Base-by-base conservation (phyloP, 2,888 invertebrate species). In the Mesochorus sp. region DNA sequence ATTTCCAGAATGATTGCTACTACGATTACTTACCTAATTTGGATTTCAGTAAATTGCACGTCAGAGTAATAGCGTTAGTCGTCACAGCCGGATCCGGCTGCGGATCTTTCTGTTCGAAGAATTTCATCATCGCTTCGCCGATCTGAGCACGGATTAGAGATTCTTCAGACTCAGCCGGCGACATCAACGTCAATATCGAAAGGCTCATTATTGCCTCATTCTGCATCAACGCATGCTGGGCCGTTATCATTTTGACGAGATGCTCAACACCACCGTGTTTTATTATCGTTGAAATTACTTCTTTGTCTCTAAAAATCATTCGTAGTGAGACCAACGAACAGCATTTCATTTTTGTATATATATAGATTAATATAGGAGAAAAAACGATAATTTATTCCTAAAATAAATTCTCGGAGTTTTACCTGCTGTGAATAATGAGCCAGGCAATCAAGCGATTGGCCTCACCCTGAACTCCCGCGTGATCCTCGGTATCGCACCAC, bases 201-300 rank as follows among this genome's bases (percentile, higher is more conserved):
- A 96, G 92, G 34, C 96, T 94, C 83, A 95, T 92, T 70, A 96
- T 93, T 0, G 96, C 95, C 91, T 97, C 96, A 88, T 95, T 96
- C 89, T 96, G 96, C 98, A 98, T 98, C 26, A 97, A 94, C 4
- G 95, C 92, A 91, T 97, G 96, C 85, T 96, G 95, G 1, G 96
- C 95, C 2, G 95, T 93, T 81, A 96, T 92, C 97, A 98, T 97
- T 90, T 94, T 94, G 8, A 96, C 95, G 83, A 98, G 92, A 85
- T 95, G 94, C 67, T 94, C 94, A 31, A 97, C 91, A 76, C 95
- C 95, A 76, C 95, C 95, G 53, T 94, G 78, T 44, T 91, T 86
- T 8, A 92, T 90, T 70, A 93, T 88, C 57, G 86, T 87, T 39
- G 89, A 88, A 84, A 92, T 91, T 2, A 93, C 92, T 19, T 91